Conservation (phyloP, 2,888 invertebrate genomes). For the Caenorhabditis sp. region DNA sequence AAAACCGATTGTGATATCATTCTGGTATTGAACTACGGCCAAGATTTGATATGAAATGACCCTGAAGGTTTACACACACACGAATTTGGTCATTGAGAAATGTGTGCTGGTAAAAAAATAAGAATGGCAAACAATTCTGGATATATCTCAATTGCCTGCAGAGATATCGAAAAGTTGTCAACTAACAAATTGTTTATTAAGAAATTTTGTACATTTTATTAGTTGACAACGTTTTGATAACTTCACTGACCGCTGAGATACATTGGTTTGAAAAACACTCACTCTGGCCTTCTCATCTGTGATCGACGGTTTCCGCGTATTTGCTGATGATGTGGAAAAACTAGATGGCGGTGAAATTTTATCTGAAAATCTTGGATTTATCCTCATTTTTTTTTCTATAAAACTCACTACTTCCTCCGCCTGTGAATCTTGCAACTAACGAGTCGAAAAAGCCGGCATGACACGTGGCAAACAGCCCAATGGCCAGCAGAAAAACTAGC, state of each 20-base stretch:
- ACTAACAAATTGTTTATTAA: no score
- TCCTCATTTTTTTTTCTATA: background rate
- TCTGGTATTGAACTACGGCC: no score
- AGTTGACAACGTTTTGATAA: background rate
- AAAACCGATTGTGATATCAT: no score
- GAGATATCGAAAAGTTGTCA: no score
- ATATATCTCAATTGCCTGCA: no score
- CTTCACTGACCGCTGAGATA: background rate
- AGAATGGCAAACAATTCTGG: background rate
- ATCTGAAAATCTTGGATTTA: conserved; percentile 16
- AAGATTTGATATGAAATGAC: no score
- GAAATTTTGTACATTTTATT: no score
- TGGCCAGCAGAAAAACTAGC: background rate
- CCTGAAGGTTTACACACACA: no score
- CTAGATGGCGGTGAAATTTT: conserved; percentile 19
- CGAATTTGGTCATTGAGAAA: no score
- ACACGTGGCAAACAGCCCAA: conserved; percentile 10
- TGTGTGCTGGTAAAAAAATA: background rate
- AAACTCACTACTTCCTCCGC: background rate
- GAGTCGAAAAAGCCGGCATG: conserved; percentile 55
- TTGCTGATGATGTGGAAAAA: conserved; percentile 33
- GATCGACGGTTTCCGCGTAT: conserved; percentile 54
- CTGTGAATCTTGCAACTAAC: conserved; percentile 40
- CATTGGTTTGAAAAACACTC: conserved; percentile 4
- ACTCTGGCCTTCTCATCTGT: conserved; percentile 74